Evolutionary conservation across 2,888 invertebrate species (phyloP), one percentile per base, ranked within the genome.

Genomic region (Capitulum mitella): DNA sequence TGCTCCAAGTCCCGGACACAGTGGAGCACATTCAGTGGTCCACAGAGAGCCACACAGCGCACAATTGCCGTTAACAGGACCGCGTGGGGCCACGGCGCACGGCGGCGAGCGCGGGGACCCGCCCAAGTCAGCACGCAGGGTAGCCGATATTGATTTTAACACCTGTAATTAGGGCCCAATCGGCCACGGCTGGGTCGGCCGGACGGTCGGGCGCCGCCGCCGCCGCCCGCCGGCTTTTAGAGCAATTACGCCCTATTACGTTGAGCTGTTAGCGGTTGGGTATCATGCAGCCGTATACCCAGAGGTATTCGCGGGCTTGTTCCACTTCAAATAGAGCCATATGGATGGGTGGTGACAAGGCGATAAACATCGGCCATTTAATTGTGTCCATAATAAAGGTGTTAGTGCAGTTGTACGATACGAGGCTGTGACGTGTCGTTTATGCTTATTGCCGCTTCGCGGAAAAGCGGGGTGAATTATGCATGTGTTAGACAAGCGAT

Each of bases 161-260:
- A 70, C 70, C 70, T 70, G 70, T 70, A 70, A 70, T 70, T 70
- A 70, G 70, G n/a, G 29, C 61, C 14, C n/a, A 8, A 51, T 22
- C 51, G 51, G 16, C 51, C 1, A 22, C 22, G 51, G 22, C 19
- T 22, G 51, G 19, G 1, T n/a, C n/a, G n/a, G 51, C 22, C 51
- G 29, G 16, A 12, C 32, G 14, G 32, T 5, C 14, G 14, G 29
- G 32, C 32, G 61, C 3, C 14, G 32, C 14, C 61, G n/a, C n/a
- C 5, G 61, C 61, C 61, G 61, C 16, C 61, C 61, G 61, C n/a
- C 32, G 32, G 34, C 37, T 16, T 8, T 22, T 32, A 22, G 70
- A 70, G 70, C 70, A 14, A 70, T 70, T 70, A 70, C 70, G 34
- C 19, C 37, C 58, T 58, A 16, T 16, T 70, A 34, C 10, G 26